Evolutionary conservation across 2,113 vertebrate species (phyloP).

Genomic region (Gulo gulo): DNA sequence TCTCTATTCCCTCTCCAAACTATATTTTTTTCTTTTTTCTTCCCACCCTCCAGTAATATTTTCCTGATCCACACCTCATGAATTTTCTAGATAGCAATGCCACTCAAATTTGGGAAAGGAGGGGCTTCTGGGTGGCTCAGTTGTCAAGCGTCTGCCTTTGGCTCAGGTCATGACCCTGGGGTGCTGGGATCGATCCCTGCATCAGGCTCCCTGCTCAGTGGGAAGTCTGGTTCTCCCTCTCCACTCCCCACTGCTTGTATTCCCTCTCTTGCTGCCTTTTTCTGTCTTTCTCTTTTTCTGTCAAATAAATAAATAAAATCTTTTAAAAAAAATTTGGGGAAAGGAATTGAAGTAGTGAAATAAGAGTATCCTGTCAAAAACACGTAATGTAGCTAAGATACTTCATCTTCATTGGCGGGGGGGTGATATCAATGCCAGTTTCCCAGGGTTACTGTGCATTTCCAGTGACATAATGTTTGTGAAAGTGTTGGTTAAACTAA

Average conservation of each 20-base stretch:
- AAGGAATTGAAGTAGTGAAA: not conserved
- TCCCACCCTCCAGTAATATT: not conserved
- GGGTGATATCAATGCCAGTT: not conserved
- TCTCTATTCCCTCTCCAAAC: not conserved
- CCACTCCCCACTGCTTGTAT: too few relatives aligned
- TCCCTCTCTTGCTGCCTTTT: too few relatives aligned
- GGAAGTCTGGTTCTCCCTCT: too few relatives aligned
- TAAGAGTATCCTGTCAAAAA: not conserved
- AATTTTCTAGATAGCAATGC: not conserved
- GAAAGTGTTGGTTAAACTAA: not conserved
- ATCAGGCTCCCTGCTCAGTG: too few relatives aligned
- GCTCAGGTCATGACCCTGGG: too few relatives aligned
- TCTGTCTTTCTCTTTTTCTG: too few relatives aligned
- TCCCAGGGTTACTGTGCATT: not conserved
- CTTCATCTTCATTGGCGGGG: not conserved
- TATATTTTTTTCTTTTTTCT: not conserved
- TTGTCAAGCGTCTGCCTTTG: too few relatives aligned
- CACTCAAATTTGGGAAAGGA: conserved; percentile 21
- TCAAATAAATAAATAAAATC: too few relatives aligned
- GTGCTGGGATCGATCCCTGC: too few relatives aligned
- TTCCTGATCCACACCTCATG: not conserved
- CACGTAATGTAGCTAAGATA: not conserved
- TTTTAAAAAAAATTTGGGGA: not conserved
- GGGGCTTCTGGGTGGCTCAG: too few relatives aligned
- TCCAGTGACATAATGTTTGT: not conserved